Percentiles rank a stretch among this genome's conserved stretches.
These are phyloP conservation scores for Maconellicoccus hirsutus DNA, from an alignment of 1,140 invertebrate species.

Conservation along the genomic window DNA sequence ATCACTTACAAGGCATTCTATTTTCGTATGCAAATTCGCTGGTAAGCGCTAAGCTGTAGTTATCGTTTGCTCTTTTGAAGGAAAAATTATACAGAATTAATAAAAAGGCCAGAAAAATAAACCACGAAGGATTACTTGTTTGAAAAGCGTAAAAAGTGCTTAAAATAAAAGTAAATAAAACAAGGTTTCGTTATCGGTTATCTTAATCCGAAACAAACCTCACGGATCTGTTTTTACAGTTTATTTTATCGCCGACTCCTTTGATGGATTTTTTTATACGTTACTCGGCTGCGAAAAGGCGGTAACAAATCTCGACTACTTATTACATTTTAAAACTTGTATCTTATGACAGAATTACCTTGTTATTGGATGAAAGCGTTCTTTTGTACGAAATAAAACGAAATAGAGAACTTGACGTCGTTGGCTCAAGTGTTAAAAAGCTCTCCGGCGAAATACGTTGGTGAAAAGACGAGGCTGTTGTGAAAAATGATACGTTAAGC, in stretches of 20 bases:
- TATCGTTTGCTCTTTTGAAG: too few species aligned
- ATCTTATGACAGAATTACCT: not conserved
- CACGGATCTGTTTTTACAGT: not conserved
- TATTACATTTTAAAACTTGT: not conserved
- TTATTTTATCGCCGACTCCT: not conserved
- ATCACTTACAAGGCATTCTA: too few species aligned
- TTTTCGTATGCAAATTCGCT: too few species aligned
- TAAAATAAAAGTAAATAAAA: not conserved
- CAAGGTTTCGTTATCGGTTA: not conserved
- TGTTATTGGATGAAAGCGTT: not conserved
- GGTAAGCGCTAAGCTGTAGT: too few species aligned
- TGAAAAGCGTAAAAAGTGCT: not conserved
- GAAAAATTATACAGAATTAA: too few species aligned
- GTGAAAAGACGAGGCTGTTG: too few species aligned
- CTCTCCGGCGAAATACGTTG: too few species aligned
- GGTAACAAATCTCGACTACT: not conserved
- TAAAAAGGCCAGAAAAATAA: too few species aligned
- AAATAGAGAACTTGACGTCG: not conserved
- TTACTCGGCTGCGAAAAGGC: not conserved
- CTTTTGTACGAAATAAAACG: not conserved
- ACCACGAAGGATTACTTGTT: not conserved
- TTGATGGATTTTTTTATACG: slow-evolving; percentile 1
- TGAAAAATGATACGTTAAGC: too few species aligned
- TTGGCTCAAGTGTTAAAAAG: too few species aligned
- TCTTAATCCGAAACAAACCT: too few species aligned